These are phyloP conservation scores for Pelobates fuscus DNA, from an alignment of 2,113 vertebrate species.

Conservation along the genomic window DNA sequence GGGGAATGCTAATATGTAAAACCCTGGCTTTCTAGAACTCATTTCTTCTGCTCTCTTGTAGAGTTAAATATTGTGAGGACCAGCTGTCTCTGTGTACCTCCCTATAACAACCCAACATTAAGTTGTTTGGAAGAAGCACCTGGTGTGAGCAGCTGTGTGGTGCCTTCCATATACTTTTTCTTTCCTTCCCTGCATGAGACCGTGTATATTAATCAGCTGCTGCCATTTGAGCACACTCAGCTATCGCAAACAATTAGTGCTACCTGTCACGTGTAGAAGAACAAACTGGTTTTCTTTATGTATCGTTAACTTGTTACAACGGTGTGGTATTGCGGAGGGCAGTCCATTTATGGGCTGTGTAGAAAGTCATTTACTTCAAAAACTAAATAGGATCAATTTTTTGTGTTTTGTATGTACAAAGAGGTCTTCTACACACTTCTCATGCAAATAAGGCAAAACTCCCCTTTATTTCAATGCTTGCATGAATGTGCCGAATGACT, in stretches of 20 bases:
- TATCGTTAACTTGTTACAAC: not conserved
- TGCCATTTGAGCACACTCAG: conserved; percentile 24
- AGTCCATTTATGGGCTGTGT: not conserved
- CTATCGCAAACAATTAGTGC: too few relatives aligned
- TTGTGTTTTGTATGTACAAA: too few relatives aligned
- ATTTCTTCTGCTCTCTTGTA: not conserved
- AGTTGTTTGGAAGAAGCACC: conserved; percentile 6
- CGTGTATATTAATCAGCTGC: not conserved
- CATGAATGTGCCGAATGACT: too few relatives aligned
- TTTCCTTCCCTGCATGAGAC: not conserved
- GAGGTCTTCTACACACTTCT: too few relatives aligned
- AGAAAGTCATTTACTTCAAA: too few relatives aligned
- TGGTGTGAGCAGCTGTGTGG: conserved; percentile 13
- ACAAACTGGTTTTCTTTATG: not conserved
- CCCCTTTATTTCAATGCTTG: too few relatives aligned
- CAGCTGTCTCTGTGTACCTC: not conserved
- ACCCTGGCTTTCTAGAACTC: conserved; percentile 43
- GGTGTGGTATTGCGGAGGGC: not conserved
- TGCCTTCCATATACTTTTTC: conserved; percentile 2
- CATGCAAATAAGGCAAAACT: too few relatives aligned
- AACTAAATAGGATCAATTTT: too few relatives aligned
- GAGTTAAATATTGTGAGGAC: not conserved
- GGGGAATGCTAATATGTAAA: conserved; percentile 51
- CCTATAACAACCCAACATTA: too few relatives aligned
- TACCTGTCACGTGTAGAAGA: not conserved